Conservation (phyloP, 1,140 invertebrate genomes). For the Coelopa frigida region DNA sequence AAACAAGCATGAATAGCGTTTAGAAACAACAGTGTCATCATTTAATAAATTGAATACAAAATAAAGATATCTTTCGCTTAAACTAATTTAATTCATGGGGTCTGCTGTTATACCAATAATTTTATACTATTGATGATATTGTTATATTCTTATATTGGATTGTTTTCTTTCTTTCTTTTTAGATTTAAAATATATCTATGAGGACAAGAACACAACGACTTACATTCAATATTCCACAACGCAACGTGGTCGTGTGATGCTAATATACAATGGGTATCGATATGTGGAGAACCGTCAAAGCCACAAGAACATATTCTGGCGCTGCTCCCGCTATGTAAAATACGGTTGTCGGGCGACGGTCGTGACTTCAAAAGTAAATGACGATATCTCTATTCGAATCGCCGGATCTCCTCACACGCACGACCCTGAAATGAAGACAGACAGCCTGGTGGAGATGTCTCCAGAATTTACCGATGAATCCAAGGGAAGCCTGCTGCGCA, state of each 20-base stretch:
- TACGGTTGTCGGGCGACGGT: slow-evolving; percentile 38
- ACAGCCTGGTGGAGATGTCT: slow-evolving; percentile 26
- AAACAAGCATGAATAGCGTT: no score
- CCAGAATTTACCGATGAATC: slow-evolving; percentile 30
- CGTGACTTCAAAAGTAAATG: slow-evolving; percentile 36
- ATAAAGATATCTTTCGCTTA: no score
- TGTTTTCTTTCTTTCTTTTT: slow-evolving; percentile 7
- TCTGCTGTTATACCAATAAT: not conserved
- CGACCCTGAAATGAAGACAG: slow-evolving; percentile 29
- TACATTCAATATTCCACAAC: slow-evolving; percentile 37
- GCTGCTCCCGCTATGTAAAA: slow-evolving; percentile 41
- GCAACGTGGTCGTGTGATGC: slow-evolving; percentile 38
- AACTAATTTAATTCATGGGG: no score
- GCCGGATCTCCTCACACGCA: slow-evolving; percentile 39
- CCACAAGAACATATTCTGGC: slow-evolving; percentile 42
- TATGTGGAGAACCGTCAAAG: slow-evolving; percentile 43
- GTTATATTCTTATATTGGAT: not conserved
- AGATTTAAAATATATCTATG: slow-evolving; percentile 33
- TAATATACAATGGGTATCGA: slow-evolving; percentile 39
- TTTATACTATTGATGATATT: not conserved
- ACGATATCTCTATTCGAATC: slow-evolving; percentile 27
- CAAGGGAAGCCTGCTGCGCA: slow-evolving; percentile 10
- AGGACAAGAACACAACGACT: slow-evolving; percentile 26
- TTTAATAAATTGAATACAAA: no score
- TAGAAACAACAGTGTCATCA: no score